Percentiles rank a stretch among this genome's conserved stretches.
These are phyloP conservation scores for Rhizomys pruinosus DNA, from an alignment of 2,113 vertebrate species.

Conservation along the genomic window DNA sequence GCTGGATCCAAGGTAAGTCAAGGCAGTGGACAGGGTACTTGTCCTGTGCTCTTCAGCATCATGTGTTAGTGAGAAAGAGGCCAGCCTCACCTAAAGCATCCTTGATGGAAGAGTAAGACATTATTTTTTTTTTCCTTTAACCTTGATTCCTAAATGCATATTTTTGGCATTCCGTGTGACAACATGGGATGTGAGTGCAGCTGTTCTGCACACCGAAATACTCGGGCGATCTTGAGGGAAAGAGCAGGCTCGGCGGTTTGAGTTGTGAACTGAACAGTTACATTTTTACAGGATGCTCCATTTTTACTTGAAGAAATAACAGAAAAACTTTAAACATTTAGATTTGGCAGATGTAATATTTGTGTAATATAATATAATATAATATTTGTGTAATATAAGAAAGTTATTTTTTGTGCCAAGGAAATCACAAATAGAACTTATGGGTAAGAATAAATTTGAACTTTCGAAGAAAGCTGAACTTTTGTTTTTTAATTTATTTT, in stretches of 20 bases:
- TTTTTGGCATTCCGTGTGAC: neutral
- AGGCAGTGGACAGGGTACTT: neutral
- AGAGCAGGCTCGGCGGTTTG: neutral
- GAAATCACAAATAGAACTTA: slow-evolving; percentile 3
- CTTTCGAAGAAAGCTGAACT: slow-evolving; percentile 51
- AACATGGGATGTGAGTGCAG: neutral
- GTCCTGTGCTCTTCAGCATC: neutral
- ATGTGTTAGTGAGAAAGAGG: neutral
- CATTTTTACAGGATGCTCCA: neutral
- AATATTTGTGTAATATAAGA: too few species aligned
- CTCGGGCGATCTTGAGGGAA: neutral
- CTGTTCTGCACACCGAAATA: neutral
- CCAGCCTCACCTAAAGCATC: neutral
- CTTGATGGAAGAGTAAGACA: neutral
- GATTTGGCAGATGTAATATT: neutral
- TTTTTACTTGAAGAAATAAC: neutral
- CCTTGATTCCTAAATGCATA: neutral
- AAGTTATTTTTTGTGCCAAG: too few species aligned
- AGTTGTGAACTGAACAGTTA: neutral
- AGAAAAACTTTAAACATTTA: neutral
- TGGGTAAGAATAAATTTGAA: neutral
- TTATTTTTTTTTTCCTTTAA: neutral
- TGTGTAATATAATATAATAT: too few species aligned
- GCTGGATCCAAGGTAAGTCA: neutral
- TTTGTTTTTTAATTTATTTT: too few species aligned